phyloP scores from a whole-genome alignment of 2,113 vertebrate species.

The Cheilinus undulatus region DNA sequence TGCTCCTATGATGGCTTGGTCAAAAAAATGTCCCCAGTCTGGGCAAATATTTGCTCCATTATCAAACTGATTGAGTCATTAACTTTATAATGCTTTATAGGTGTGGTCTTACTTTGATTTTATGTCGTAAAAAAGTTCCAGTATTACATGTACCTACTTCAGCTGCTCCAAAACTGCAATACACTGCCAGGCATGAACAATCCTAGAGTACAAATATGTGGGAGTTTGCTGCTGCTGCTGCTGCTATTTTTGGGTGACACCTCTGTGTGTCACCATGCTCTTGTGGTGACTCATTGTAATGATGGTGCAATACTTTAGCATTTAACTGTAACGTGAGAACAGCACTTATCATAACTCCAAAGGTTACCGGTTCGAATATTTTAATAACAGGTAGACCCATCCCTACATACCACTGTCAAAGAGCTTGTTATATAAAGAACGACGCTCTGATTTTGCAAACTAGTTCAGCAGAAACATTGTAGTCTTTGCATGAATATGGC shows the following conservation, averaged over 20 bases:
- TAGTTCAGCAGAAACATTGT: too few species aligned
- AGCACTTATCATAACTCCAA: not conserved
- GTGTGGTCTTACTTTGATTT: not conserved
- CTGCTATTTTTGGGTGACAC: not conserved
- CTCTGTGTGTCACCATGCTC: not conserved
- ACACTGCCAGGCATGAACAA: not conserved
- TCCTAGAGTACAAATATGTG: not conserved
- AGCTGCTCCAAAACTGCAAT: not conserved
- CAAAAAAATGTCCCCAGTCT: not conserved
- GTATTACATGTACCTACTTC: not conserved
- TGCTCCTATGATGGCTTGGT: too few species aligned
- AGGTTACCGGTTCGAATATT: not conserved
- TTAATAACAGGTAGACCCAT: slow-evolving; percentile 42
- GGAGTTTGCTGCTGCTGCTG: not conserved
- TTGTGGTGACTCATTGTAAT: not conserved
- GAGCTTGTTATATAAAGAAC: slow-evolving; percentile 1
- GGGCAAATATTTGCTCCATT: not conserved
- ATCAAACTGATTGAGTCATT: not conserved
- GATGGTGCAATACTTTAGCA: not conserved
- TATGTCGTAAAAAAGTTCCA: not conserved
- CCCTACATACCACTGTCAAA: slow-evolving; percentile 27
- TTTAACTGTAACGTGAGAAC: slow-evolving; percentile 10
- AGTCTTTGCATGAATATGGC: too few species aligned
- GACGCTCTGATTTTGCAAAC: not conserved
- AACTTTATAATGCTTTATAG: not conserved